phyloP scores from a whole-genome alignment of 2,888 invertebrate species.

The Microplitis deprimator region DNA sequence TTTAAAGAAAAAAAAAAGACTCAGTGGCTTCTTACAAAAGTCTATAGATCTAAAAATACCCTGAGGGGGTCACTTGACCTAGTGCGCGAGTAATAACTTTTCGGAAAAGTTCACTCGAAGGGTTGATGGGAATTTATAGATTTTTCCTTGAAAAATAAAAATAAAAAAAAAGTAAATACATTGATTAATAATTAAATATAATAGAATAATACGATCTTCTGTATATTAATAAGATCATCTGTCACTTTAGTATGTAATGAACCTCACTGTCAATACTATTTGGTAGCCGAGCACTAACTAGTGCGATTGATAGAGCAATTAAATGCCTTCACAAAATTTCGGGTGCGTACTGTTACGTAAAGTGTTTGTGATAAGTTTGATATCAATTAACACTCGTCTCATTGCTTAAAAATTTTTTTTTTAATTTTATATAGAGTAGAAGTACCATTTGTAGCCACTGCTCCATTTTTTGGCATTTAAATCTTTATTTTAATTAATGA shows the following conservation, averaged over 20 bases:
- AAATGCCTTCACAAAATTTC: conserved; percentile 23
- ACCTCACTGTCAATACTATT: conserved; percentile 30
- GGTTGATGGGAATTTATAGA: neutral
- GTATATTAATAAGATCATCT: conserved; percentile 10
- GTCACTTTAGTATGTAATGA: conserved; percentile 15
- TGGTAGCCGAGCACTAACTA: conserved; percentile 9
- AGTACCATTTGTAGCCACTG: no score
- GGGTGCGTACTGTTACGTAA: conserved; percentile 3
- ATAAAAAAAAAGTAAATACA: neutral
- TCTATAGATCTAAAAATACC: no score
- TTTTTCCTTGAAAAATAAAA: neutral
- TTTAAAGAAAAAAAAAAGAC: no score
- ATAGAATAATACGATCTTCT: conserved; percentile 7
- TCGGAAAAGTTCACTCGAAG: neutral
- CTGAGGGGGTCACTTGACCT: no score
- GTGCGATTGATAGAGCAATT: conserved; percentile 23
- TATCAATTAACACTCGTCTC: neutral
- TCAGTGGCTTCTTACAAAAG: no score
- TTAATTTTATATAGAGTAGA: no score
- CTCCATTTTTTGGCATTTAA: no score
- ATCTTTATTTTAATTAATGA: no score
- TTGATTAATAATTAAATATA: neutral
- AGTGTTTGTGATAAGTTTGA: neutral
- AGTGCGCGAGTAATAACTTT: no score
- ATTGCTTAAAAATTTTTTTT: neutral